Evolutionary conservation across 1,140 invertebrate species (phyloP).

Genomic region (Monomorium pharaonis): DNA sequence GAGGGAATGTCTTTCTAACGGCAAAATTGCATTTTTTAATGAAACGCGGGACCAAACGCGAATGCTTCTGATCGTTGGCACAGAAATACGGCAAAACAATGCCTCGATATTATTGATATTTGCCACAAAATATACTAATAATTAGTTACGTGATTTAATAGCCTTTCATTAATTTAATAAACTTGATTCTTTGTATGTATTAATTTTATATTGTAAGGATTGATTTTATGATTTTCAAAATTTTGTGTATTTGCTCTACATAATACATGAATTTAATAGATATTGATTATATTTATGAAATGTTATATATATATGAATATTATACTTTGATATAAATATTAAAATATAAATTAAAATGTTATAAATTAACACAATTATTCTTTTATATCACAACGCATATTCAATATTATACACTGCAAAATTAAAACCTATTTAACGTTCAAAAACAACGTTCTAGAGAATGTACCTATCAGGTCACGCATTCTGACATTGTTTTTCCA

Average conservation of each 20-base stretch:
- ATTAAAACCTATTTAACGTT: constrained; percentile 18
- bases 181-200: background rate
- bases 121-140: background rate
- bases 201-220: background rate
- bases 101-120: constrained; percentile 1
- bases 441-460: background rate
- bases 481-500: constrained; percentile 46
- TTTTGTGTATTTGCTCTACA: background rate
- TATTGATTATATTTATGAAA: too few relatives aligned
- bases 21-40: constrained; percentile 43
- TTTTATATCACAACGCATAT: background rate
- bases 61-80: constrained; percentile 57
- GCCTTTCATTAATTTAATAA: background rate
- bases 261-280: background rate
- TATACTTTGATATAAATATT: background rate
- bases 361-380: constrained; percentile 1
- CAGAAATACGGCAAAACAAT: background rate
- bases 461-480: background rate
- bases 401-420: background rate
- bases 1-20: background rate
- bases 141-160: background rate
- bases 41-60: constrained; percentile 2
- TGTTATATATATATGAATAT: too few relatives aligned
- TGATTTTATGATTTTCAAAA: background rate
- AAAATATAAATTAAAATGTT: background rate